A percentile compares a stretch with the other conserved stretches of the same genome.
These are phyloP conservation scores for Thalassarche chlororhynchos DNA, from an alignment of 2,113 vertebrate species.

Conservation along the genomic window DNA sequence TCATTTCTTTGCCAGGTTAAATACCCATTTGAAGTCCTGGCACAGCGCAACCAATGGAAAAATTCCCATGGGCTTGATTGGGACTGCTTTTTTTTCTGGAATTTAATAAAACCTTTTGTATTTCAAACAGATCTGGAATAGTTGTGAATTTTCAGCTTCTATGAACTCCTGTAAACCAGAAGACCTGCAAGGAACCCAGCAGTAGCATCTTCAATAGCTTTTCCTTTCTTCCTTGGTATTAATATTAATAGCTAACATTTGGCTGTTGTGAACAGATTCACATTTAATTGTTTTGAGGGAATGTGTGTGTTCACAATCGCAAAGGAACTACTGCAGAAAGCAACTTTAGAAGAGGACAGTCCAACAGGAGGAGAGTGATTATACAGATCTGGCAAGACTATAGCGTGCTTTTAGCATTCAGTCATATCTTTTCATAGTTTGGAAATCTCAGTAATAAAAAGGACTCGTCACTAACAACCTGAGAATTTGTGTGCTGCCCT, in stretches of 20 bases:
- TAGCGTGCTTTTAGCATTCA: not conserved
- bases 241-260: not conserved
- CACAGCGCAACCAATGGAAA: slow-evolving; percentile 14
- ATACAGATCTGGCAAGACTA: not conserved
- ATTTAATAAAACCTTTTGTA: slow-evolving; percentile 28
- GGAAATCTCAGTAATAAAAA: not conserved
- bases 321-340: not conserved
- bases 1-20: slow-evolving; percentile 59
- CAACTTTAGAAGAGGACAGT: not conserved
- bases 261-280: not conserved
- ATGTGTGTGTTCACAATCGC: not conserved
- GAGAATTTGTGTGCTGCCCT: not conserved
- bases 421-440: not conserved
- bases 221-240: not conserved
- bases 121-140: not conserved
- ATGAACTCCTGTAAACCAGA: not conserved
- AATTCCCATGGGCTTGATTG: slow-evolving; percentile 3
- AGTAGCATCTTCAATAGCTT: not conserved
- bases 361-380: not conserved
- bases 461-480: not conserved
- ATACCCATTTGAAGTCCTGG: slow-evolving; percentile 56
- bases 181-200: not conserved
- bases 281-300: not conserved
- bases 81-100: not conserved
- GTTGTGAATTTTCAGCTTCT: not conserved